Evolutionary conservation across 2,888 invertebrate genomes (phyloP).

Genomic region (Stenichneumon culpator): DNA sequence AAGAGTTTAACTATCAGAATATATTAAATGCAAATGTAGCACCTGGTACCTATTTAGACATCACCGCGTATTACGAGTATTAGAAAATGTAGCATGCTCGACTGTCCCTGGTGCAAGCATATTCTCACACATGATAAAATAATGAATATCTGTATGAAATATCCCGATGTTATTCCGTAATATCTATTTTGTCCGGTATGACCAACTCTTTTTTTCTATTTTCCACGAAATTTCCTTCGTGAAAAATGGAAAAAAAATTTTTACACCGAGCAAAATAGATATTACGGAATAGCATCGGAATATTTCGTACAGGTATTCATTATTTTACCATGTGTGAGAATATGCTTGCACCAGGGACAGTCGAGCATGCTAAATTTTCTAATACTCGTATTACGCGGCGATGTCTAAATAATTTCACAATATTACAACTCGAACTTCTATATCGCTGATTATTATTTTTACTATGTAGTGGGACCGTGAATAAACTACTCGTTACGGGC

Average conservation of each 20-base stretch:
- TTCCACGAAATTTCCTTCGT: not conserved
- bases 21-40: too few relatives aligned
- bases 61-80: not conserved
- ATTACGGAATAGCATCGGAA: not conserved
- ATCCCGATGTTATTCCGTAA: not conserved
- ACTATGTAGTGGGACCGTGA: not conserved
- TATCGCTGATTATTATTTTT: not conserved
- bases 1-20: not conserved
- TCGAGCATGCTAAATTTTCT: too few relatives aligned
- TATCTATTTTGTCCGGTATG: too few relatives aligned
- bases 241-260: not conserved
- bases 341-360: too few relatives aligned
- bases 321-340: too few relatives aligned
- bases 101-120: too few relatives aligned
- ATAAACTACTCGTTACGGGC: not conserved
- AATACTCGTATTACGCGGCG: too few relatives aligned
- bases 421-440: not conserved
- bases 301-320: not conserved
- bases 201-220: not conserved
- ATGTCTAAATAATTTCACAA: not conserved
- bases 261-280: not conserved
- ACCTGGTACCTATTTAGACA: too few relatives aligned
- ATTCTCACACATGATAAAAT: too few relatives aligned
- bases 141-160: not conserved
- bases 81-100: not conserved